Conservation (phyloP, 2,113 vertebrate genomes). For the Apistogramma diplotaenia region DNA sequence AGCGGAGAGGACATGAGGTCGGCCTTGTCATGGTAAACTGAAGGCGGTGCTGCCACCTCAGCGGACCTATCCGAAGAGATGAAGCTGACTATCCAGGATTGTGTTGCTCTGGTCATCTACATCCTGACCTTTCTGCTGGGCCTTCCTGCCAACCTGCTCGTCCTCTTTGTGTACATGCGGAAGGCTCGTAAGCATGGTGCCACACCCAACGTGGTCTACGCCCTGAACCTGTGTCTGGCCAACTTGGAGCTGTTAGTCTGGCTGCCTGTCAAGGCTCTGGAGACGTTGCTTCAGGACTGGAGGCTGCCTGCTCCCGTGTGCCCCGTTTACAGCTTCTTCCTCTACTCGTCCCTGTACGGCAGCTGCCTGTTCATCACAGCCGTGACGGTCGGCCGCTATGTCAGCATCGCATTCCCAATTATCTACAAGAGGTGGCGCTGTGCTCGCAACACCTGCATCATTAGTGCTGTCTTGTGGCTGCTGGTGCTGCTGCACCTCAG, state of each 20-base stretch:
- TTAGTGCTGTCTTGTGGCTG: slow-evolving; percentile 73
- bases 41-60: background rate
- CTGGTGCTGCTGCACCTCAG: slow-evolving; percentile 73
- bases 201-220: slow-evolving; percentile 82
- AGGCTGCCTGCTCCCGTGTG: slow-evolving; percentile 69
- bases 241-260: slow-evolving; percentile 78
- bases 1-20: background rate
- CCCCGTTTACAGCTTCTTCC: slow-evolving; percentile 77
- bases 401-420: slow-evolving; percentile 81
- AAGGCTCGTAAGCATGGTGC: slow-evolving; percentile 74
- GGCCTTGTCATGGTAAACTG: background rate
- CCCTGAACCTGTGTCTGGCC: slow-evolving; percentile 80
- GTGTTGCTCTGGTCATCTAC: slow-evolving; percentile 65
- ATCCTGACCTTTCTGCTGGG: slow-evolving; percentile 78
- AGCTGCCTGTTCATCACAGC: slow-evolving; percentile 80
- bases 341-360: slow-evolving; percentile 78
- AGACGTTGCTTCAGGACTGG: slow-evolving; percentile 70
- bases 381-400: slow-evolving; percentile 77
- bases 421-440: slow-evolving; percentile 79
- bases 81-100: slow-evolving; percentile 28
- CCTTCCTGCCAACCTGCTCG: slow-evolving; percentile 78
- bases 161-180: slow-evolving; percentile 74
- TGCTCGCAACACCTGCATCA: slow-evolving; percentile 69
- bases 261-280: slow-evolving; percentile 75
- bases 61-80: slow-evolving; percentile 29